A percentile compares a stretch with the other conserved stretches of the same genome.
These are phyloP conservation scores for Neoarius graeffei DNA, from an alignment of 2,113 vertebrate genomes.

Conservation along the genomic window DNA sequence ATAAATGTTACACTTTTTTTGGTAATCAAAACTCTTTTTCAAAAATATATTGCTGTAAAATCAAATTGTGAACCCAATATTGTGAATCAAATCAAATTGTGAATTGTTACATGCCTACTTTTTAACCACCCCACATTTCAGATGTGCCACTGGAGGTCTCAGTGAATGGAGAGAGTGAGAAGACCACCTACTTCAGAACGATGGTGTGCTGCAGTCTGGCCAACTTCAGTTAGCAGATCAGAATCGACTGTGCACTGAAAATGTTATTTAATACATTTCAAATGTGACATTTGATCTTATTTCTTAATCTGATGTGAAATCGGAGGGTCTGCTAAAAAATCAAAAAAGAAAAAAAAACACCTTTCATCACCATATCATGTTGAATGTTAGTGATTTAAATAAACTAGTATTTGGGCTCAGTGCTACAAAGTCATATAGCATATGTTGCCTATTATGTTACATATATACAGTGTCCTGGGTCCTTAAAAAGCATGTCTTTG, in stretches of 20 bases:
- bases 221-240: slow-evolving; percentile 62
- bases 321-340: background rate
- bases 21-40: too few relatives aligned
- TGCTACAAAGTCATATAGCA: background rate
- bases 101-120: background rate
- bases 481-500: background rate
- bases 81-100: too few relatives aligned
- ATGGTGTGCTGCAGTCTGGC: slow-evolving; percentile 66
- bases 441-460: background rate
- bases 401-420: background rate
- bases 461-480: background rate
- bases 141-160: slow-evolving; percentile 75
- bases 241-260: slow-evolving; percentile 10
- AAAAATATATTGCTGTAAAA: too few relatives aligned
- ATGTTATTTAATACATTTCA: background rate
- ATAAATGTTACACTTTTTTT: too few relatives aligned
- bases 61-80: too few relatives aligned
- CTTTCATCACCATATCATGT: background rate
- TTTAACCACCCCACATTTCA: slow-evolving; percentile 55
- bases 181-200: slow-evolving; percentile 74
- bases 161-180: slow-evolving; percentile 70
- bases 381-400: background rate
- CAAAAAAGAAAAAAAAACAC: background rate
- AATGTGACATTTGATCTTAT: background rate
- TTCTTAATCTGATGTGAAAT: background rate